A percentile compares a stretch with the other conserved stretches of the same genome.
Conservation (phyloP, 2,113 vertebrate genomes). For the Phyllostomus hastatus region DNA sequence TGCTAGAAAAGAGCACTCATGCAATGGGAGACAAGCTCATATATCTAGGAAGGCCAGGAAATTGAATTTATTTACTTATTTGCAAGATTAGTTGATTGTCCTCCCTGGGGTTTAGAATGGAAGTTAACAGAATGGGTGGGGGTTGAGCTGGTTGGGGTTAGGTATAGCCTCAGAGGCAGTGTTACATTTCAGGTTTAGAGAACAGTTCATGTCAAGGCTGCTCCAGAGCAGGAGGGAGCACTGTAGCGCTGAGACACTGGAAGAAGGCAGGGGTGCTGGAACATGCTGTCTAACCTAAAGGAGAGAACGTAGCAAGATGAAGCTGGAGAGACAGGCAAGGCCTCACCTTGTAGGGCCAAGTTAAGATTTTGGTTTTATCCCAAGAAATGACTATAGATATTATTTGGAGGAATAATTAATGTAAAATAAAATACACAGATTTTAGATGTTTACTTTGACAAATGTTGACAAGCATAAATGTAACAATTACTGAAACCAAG, state of each 20-base stretch:
- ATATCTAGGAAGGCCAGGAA: not conserved
- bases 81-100: not conserved
- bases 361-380: constrained; percentile 6
- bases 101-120: not conserved
- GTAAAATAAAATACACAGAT: not conserved
- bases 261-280: not conserved
- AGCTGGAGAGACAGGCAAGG: not conserved
- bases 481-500: not conserved
- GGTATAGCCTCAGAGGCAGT: not conserved
- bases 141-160: not conserved
- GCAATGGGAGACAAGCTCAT: not conserved
- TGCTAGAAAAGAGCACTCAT: not conserved
- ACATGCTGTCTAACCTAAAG: not conserved
- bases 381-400: not conserved
- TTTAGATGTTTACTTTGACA: not conserved
- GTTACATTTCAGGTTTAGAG: not conserved
- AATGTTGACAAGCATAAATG: not conserved
- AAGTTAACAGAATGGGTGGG: not conserved
- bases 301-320: not conserved
- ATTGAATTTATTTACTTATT: not conserved
- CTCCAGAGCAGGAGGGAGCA: not conserved
- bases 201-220: not conserved
- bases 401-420: not conserved
- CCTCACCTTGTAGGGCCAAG: not conserved
- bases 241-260: not conserved